phyloP scores from a whole-genome alignment of 2,888 invertebrate genomes.

The Catocala sponsa region DNA sequence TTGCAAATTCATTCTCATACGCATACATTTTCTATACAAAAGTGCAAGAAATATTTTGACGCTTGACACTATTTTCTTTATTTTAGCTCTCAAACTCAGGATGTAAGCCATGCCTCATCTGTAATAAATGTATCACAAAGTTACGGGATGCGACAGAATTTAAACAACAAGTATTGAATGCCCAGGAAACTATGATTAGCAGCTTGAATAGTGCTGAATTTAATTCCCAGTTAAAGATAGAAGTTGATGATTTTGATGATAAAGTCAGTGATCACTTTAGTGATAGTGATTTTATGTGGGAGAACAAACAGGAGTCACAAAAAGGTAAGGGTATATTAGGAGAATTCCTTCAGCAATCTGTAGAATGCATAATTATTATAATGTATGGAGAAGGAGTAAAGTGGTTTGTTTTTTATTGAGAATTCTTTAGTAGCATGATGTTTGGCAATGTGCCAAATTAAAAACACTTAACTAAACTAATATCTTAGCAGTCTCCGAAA shows the following conservation, averaged over 20 bases:
- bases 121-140: slow-evolving; percentile 42
- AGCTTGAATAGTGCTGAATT: not conserved
- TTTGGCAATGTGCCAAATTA: no score
- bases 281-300: slow-evolving; percentile 27
- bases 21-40: no score
- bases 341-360: no score
- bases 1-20: no score
- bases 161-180: slow-evolving; percentile 28
- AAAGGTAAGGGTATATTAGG: slow-evolving; percentile 6
- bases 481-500: no score
- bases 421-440: no score
- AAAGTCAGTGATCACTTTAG: slow-evolving; percentile 14
- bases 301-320: slow-evolving; percentile 4
- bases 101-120: slow-evolving; percentile 26
- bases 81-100: slow-evolving; percentile 22
- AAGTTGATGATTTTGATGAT: slow-evolving; percentile 24
- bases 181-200: slow-evolving; percentile 26
- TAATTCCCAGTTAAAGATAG: slow-evolving; percentile 10
- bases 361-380: no score
- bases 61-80: not conserved
- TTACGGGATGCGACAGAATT: slow-evolving; percentile 41
- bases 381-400: no score
- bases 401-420: no score
- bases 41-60: not conserved
- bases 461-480: no score